Conservation (phyloP, 2,888 invertebrate genomes). For the Hoplodrina blanda region DNA sequence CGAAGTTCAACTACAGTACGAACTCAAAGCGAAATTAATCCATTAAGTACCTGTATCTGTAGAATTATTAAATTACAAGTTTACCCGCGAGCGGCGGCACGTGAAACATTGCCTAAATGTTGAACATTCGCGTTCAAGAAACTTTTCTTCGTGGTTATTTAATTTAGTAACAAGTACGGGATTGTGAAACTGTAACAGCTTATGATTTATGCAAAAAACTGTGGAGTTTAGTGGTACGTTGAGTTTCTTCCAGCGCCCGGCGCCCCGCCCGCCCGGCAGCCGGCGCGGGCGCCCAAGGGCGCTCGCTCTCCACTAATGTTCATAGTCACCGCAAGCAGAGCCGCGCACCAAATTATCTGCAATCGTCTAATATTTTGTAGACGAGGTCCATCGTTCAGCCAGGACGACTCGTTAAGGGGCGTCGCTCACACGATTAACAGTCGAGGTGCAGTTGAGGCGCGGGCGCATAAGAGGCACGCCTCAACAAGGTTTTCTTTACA, state of each 20-base stretch:
- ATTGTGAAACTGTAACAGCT: conserved; percentile 27
- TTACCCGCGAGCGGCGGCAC: conserved; percentile 27
- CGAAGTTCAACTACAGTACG: conserved; percentile 27
- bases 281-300: too few species aligned
- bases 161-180: conserved; percentile 34
- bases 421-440: too few species aligned
- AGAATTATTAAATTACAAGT: conserved; percentile 47
- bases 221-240: conserved; percentile 1
- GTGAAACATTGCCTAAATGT: conserved; percentile 28
- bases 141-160: conserved; percentile 42
- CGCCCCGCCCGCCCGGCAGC: neutral
- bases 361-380: too few species aligned
- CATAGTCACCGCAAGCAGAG: neutral
- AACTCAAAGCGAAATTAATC: conserved; percentile 38
- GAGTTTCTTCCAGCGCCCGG: neutral
- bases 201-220: conserved; percentile 45
- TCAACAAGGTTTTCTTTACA: too few species aligned
- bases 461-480: too few species aligned
- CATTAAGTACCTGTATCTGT: conserved; percentile 45
- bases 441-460: too few species aligned
- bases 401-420: conserved; percentile 37
- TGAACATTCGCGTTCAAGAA: conserved; percentile 17
- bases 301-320: too few species aligned
- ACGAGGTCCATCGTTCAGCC: too few species aligned
- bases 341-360: neutral